A percentile compares a stretch with the other conserved stretches of the same genome.
These are phyloP conservation scores for Parnassius mnemosyne DNA, from an alignment of 2,888 invertebrate genomes.

Conservation along the genomic window DNA sequence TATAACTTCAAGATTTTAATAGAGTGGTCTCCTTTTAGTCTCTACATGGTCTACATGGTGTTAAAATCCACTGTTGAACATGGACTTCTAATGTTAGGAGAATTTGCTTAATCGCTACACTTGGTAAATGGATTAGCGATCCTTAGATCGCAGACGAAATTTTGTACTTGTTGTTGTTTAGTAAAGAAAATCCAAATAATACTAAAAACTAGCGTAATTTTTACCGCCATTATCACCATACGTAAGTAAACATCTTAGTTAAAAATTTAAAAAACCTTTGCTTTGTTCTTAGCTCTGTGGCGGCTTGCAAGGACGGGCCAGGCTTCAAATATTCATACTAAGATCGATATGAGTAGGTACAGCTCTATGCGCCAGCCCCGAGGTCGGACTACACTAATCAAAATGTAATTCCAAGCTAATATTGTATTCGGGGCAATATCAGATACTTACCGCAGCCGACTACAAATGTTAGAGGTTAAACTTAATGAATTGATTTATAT, in stretches of 20 bases:
- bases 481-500: constrained; percentile 42
- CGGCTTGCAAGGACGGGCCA: constrained; percentile 63
- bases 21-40: too few relatives aligned
- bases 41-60: too few relatives aligned
- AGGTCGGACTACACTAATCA: constrained; percentile 66
- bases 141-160: too few relatives aligned
- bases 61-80: too few relatives aligned
- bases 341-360: constrained; percentile 69
- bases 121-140: too few relatives aligned
- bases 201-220: too few relatives aligned
- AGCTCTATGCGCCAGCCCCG: constrained; percentile 57
- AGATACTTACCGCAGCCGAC: constrained; percentile 34
- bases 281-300: constrained; percentile 42
- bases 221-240: too few relatives aligned
- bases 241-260: constrained; percentile 10
- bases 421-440: constrained; percentile 55
- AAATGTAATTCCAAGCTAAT: constrained; percentile 66
- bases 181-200: too few relatives aligned
- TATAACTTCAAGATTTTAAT: too few relatives aligned
- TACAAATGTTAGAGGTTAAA: constrained; percentile 45
- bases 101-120: too few relatives aligned
- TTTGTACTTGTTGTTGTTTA: too few relatives aligned
- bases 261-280: constrained; percentile 19
- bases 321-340: constrained; percentile 74
- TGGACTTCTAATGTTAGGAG: too few relatives aligned